Evolutionary conservation across 2,888 invertebrate genomes (phyloP), one percentile per base, ranked within the genome.

Genomic region (Harpalus rufipes): DNA sequence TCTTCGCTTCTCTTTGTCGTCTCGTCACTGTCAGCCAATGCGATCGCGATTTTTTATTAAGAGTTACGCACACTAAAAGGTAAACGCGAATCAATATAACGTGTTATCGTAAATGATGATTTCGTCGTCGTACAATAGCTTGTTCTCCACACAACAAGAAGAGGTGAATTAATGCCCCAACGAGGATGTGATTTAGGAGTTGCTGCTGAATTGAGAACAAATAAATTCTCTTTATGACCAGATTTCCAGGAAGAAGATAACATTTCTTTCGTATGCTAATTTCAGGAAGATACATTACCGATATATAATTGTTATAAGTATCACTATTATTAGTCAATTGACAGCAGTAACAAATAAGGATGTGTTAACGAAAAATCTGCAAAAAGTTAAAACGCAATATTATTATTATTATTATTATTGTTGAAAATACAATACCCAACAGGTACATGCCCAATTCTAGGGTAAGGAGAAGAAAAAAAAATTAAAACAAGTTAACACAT

Each of bases 81-180:
- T 58, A 78, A 80, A 80, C 61, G 80, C 61, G 61, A 80, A 61
- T 61, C 80, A 80, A 80, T 80, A 79, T 39, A 79, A 80, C 61
- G 80, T 61, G 80, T 80, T 80, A 61, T 41, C 41, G 59, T 80
- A 80, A 80, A 61, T 80, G 61, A 80, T 61, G 80, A 80, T 80
- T 61, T 61, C 14, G 61, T 78, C 41, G 10, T 61, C 5, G 12
- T 80, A 80, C 80, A 80, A 80, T 59, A 59, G 80, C 32, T 80
- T 61, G 78, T 32, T 78, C 78, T 21, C 56, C 18, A 58, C 18
- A 56, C n/a, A 68, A 41, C 41, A 68, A 68, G 39, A 32, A 25
- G 63, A 18, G 14, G 18, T 25, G 63, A 63, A 63, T 63, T 63
- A 63, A 63, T 63, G 63, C 21, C 21, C 63, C 21, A 21, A 12